Evolutionary conservation across 2,113 vertebrate genomes (phyloP).

Genomic region (Bujurquina vittata): DNA sequence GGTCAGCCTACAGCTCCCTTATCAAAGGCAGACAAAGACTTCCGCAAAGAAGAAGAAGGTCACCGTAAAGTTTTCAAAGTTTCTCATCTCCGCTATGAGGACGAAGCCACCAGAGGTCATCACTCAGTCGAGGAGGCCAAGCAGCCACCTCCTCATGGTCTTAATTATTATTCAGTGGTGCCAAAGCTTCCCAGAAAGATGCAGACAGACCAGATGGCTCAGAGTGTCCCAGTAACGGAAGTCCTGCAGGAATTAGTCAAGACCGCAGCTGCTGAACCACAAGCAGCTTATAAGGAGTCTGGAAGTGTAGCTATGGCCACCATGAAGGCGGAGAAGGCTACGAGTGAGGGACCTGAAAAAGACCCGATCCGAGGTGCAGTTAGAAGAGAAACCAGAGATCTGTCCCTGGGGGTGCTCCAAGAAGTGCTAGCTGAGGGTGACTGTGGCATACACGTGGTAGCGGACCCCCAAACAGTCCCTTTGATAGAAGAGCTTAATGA

Average conservation of each 20-base stretch:
- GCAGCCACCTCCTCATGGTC: not conserved
- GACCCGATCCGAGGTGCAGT: not conserved
- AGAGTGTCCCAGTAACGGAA: not conserved
- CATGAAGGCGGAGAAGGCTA: not conserved
- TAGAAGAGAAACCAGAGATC: not conserved
- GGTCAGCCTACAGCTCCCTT: not conserved
- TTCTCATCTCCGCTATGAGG: not conserved
- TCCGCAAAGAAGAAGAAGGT: not conserved
- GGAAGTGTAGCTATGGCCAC: fast-evolving
- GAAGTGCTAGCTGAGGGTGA: not conserved
- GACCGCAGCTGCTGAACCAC: not conserved
- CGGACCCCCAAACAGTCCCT: not conserved
- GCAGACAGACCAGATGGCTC: not conserved
- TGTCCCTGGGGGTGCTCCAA: not conserved
- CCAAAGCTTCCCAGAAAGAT: not conserved
- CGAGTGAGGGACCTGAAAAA: not conserved
- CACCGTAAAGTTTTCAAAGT: not conserved
- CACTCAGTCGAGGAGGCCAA: fast-evolving
- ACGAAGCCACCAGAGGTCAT: not conserved
- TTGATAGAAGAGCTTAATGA: not conserved
- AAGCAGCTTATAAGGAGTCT: not conserved
- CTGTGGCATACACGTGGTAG: fast-evolving
- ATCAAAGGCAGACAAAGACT: not conserved
- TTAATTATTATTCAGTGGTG: not conserved
- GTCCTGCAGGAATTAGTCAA: not conserved